phyloP scores from a whole-genome alignment of 2,888 invertebrate species.

The Timema cristinae region DNA sequence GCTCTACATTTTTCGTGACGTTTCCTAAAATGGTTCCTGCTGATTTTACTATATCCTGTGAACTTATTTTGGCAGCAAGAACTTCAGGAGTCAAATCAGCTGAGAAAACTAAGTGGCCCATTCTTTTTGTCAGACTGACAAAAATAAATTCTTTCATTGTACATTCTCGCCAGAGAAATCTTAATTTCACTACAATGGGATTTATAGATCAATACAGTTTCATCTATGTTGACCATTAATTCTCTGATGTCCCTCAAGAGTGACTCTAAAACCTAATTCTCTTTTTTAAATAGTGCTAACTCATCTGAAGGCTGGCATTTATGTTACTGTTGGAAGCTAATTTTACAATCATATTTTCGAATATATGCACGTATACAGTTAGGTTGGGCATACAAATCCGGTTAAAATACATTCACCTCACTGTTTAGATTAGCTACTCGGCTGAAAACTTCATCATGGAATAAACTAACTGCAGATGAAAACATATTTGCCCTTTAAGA shows the following conservation, averaged over 20 bases:
- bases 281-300: too few species aligned
- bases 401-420: background rate
- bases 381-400: background rate
- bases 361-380: background rate
- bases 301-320: too few species aligned
- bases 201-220: too few species aligned
- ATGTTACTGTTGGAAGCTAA: too few species aligned
- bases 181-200: too few species aligned
- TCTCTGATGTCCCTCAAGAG: background rate
- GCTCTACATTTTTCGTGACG: background rate
- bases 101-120: background rate
- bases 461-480: constrained; percentile 4
- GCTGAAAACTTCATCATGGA: background rate
- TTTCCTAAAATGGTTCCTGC: background rate
- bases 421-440: background rate
- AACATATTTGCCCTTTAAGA: constrained; percentile 2
- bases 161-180: background rate
- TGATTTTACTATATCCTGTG: background rate
- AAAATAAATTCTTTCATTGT: background rate
- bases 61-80: background rate
- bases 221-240: too few species aligned
- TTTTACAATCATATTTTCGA: too few species aligned
- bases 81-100: constrained; percentile 3
- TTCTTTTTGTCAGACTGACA: constrained; percentile 8
- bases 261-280: background rate